These are phyloP conservation scores for Nannospalax galili DNA, from an alignment of 2,113 vertebrate species.

Conservation along the genomic window DNA sequence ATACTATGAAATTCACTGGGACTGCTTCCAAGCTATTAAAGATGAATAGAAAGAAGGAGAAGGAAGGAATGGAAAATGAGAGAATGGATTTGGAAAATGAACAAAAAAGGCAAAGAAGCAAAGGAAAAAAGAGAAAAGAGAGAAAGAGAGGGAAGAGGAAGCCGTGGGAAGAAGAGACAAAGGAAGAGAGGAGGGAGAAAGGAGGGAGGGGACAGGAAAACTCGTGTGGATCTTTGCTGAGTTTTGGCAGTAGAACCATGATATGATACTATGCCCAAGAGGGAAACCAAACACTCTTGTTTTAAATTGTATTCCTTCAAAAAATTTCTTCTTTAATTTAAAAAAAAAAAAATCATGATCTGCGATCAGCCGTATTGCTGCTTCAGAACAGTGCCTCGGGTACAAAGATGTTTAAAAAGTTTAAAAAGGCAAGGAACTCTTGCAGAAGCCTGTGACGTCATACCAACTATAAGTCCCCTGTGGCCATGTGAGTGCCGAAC, in stretches of 20 bases:
- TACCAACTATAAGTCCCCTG: background rate
- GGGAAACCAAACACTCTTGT: background rate
- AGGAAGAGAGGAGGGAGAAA: background rate
- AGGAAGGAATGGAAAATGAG: background rate
- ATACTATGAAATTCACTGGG: background rate
- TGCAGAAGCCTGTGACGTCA: background rate
- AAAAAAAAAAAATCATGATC: background rate
- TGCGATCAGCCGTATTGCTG: background rate
- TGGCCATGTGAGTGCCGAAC: background rate
- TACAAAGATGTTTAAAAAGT: background rate
- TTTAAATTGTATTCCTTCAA: slow-evolving; percentile 49
- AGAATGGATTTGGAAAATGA: background rate
- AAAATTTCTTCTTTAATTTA: slow-evolving; percentile 4
- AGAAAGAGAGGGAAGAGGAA: too few relatives aligned
- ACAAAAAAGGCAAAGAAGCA: background rate
- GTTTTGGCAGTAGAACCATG: background rate
- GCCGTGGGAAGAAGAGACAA: too few relatives aligned
- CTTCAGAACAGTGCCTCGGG: background rate
- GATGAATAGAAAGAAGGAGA: background rate
- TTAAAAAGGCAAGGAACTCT: background rate
- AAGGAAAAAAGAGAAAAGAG: background rate
- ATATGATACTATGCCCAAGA: background rate
- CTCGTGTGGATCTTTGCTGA: background rate
- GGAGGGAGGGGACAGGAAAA: background rate
- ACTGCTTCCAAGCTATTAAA: background rate